phyloP scores from a whole-genome alignment of 2,797 vertebrate genomes.

The Trichosurus vulpecula region DNA sequence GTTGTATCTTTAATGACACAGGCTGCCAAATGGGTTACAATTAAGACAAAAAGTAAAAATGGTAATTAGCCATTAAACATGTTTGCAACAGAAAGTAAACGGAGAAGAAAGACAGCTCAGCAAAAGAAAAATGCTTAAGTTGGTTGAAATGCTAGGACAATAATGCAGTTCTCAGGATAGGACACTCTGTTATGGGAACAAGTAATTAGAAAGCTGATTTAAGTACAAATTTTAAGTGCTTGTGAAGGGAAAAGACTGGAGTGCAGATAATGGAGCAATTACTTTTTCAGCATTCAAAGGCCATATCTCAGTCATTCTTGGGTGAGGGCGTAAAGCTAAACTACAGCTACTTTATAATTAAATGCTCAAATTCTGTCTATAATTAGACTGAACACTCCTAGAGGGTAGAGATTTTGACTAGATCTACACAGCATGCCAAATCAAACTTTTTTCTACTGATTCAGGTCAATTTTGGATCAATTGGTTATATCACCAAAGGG shows the following conservation, averaged over 20 bases:
- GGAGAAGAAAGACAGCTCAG: conserved; percentile 74
- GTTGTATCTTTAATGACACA: conserved; percentile 73
- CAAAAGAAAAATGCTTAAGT: conserved; percentile 78
- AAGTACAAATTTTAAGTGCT: conserved; percentile 75
- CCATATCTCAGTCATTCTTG: conserved; percentile 42
- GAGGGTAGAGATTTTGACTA: neutral
- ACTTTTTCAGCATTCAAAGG: conserved; percentile 68
- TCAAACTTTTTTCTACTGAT: neutral
- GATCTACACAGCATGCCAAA: neutral
- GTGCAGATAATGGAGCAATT: conserved; percentile 75
- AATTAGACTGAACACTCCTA: neutral
- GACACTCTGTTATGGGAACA: conserved; percentile 71
- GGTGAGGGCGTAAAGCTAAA: conserved; percentile 36
- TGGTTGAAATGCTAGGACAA: conserved; percentile 73
- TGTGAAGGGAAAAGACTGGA: conserved; percentile 68
- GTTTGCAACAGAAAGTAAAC: conserved; percentile 77
- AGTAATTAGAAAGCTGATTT: conserved; percentile 79
- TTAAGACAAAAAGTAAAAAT: conserved; percentile 79
- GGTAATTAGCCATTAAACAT: conserved; percentile 80
- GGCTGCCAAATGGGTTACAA: conserved; percentile 75
- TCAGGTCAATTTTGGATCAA: neutral
- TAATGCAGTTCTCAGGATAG: conserved; percentile 75
- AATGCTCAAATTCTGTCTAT: neutral
- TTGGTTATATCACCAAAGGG: neutral
- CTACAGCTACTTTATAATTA: conserved; percentile 27